Base-by-base conservation (phyloP, 2,888 invertebrate species). In the Carabus problematicus region DNA sequence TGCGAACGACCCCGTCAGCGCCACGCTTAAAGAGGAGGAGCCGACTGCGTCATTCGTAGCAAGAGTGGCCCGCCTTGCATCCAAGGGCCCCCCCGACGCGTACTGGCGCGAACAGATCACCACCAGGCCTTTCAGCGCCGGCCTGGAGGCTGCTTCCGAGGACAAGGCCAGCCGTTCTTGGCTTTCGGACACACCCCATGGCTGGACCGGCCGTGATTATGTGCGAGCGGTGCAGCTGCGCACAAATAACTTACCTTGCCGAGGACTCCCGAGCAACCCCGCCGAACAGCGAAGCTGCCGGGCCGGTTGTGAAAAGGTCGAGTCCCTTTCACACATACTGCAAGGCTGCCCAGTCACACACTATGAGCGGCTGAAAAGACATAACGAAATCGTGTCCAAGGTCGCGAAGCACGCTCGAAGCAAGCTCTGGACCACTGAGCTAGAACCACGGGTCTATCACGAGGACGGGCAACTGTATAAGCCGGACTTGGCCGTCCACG, bases 301-400 rank as follows among this genome's bases (percentile, higher is more conserved):
- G 7, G 71, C 62, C 0, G 70, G 71, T 0, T 72, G 73, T 8
- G 19, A 18, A 0, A 8, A 63, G 8, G 43, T 59, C 2, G 73
- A 73, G 56, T 61, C 71, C 4, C 11, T 73, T 0, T 69, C 16
- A 3, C 74, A 74, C 58, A 67, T 54, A 1, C 70, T 75, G 1
- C 75, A 76, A 41, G 67, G 58, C 0, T 76, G 76, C 69, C 72
- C 72, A 1, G 41, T 69, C 0, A 67, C 71, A 0, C 75, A 76
- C 43, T 71, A 69, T 45, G 49, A 68, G 40, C 41, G 74, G 8
- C 70, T 73, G 1, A 9, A 61, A 7, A 42, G 72, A 4, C 73
- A 75, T 63, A 70, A 75, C 43, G 60, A 41, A 60, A 11, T 60
- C 42, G 42, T 42, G 42, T 1, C 3, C 6, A 43, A 60, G 18